Base-by-base conservation (phyloP, 2,888 invertebrate genomes). In the Microchrysa polita region DNA sequence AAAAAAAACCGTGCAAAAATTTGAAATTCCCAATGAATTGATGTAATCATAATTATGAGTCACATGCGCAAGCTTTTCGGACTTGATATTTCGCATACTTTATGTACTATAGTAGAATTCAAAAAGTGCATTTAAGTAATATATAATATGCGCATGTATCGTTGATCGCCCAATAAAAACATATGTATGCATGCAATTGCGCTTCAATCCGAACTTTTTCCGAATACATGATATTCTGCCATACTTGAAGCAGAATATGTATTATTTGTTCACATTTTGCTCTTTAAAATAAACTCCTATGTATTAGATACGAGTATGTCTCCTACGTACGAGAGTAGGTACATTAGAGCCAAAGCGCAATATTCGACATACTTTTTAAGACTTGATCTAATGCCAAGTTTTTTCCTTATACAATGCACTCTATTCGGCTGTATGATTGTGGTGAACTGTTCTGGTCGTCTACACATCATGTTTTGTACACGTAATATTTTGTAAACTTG, bases 81-180 rank as follows among this genome's bases (percentile, higher is more conserved):
- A 48, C 48, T 34, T 34, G 27, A 34, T 34, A 34, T 34, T 34
- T 34, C 27, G n/a, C n/a, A 34, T 34, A 34, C 7, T 34, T 34
- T 34, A 34, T 34, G 7, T 34, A 7, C 27, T 34, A 7, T n/a
- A n/a, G 12, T 42, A 48, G 5, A 2, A 48, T 12, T 48, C 48
- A 10, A 34, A 27, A 27, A 61, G 23, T 42, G 61, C 40, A 61
- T 40, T 40, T 20, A n/a, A n/a, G n/a, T n/a, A n/a, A n/a, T n/a
- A n/a, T n/a, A n/a, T n/a, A n/a, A 22, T 18, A 57, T 57, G 69
- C 69, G 69, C 69, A 69, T 69, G 69, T 57, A 69, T 69, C 14
- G 57, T 40, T 27, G 57, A 34, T 57, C 44, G 69, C 57, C 55
- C 65, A 65, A 20, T 55, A 16, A 52, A n/a, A n/a, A 52, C 7